phyloP scores from a whole-genome alignment of 2,113 vertebrate species.

The Tichodroma muraria region DNA sequence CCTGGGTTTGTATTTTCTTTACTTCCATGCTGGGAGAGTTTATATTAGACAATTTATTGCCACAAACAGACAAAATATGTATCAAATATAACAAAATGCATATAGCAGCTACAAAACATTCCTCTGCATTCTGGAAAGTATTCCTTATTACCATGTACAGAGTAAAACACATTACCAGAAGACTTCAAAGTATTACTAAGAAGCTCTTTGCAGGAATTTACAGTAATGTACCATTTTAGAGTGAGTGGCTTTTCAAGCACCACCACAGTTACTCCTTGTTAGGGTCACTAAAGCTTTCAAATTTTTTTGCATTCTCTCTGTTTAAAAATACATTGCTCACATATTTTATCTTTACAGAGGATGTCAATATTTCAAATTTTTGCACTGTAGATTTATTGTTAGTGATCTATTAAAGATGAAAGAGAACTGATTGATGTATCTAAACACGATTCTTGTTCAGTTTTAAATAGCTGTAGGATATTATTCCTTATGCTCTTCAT shows the following conservation, averaged over 20 bases:
- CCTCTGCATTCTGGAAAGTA: neutral
- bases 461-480: neutral
- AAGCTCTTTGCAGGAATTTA: neutral
- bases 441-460: neutral
- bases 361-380: neutral
- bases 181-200: neutral
- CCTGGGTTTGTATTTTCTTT: neutral
- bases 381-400: neutral
- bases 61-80: neutral
- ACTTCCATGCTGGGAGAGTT: neutral
- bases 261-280: neutral
- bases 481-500: neutral
- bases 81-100: neutral
- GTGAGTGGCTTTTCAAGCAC: neutral
- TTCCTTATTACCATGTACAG: neutral
- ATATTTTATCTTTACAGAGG: neutral
- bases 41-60: neutral
- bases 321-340: neutral
- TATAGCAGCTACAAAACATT: neutral
- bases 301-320: neutral
- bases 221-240: neutral
- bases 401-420: slow-evolving; percentile 3
- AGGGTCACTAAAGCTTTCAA: neutral
- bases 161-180: neutral
- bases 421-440: neutral